Base-by-base conservation (phyloP, 2,113 vertebrate species). In the Motacilla tschutschensis region DNA sequence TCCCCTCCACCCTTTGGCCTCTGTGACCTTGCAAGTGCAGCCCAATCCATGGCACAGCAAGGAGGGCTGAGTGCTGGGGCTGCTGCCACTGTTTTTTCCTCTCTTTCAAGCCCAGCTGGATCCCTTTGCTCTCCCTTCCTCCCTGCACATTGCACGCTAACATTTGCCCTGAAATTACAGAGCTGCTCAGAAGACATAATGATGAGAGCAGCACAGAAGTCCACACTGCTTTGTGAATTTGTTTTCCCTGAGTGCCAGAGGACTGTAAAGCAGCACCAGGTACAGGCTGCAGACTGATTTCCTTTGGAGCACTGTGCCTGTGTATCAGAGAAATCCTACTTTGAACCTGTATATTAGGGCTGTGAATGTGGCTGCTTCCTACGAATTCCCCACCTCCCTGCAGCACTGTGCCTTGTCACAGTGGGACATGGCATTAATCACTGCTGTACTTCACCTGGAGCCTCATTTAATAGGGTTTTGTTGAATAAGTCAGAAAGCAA, bases 381-480 rank as follows among this genome's bases (percentile, higher is more conserved):
- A 14, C 51, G 81, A 53, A 64, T 80, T 88, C 50, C 60, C 40
- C 74, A 51, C 40, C 55, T 88, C 67, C 36, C 78, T 75, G 40
- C 53, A 59, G 62, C 58, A 46, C 82, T 13, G 11, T 0, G 8
- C 65, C 46, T 83, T 74, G n/a, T 79, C 87, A 83, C 87, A 85
- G 89, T 65, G 53, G 87, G 83, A 86, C 3, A 6, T 59, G 43
- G 58, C 20, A 13, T 87, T 92, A 93, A 89, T 93, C 81, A 89
- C 82, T 76, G 31, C 64, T 74, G 63, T 36, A 71, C 85, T 87
- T 91, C 75, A 88, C 67, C 67, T 86, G 74, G 29, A 80, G 38
- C 46, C 76, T 87, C 78, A 69, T 92, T 94, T 88, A 92, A 90
- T 60, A 85, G 38, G 21, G n/a, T 74, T 92, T 66, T 73, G 46